Base-by-base conservation (phyloP, 2,888 invertebrate genomes). In the Chloroclysta siterata region DNA sequence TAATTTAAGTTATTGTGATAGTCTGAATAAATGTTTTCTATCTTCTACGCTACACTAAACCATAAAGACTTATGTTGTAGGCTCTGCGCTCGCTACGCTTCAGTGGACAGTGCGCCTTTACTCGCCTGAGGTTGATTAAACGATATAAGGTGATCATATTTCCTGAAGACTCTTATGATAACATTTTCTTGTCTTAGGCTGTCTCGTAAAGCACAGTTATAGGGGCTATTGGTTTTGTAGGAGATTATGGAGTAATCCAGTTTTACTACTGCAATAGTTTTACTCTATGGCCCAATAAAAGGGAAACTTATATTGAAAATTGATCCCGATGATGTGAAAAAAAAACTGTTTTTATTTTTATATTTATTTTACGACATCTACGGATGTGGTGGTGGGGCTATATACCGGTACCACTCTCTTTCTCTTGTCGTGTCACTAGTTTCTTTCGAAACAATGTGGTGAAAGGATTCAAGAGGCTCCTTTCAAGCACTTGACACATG, bases 111-210 rank as follows among this genome's bases (percentile, higher is more conserved):
- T 28, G 36, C 22, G n/a, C 39, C 39, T 50, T 81, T 80, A 80
- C 82, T 78, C 76, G 79, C 76, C 82, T 65, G 76, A 65, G 79
- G 82, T 85, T 87, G 84, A 86, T 87, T 84, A 86, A 87, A 79
- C 78, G 81, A 78, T 84, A 83, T 82, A 76, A 82, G 81, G 80
- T 80, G 81, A 84, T 87, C 84, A 84, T 84, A 84, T 86, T 83
- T 81, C 73, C 75, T 69, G 67, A 72, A 69, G 81, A 77, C 84
- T 80, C 82, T 86, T 83, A 84, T 80, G 83, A 74, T 76, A 74
- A 69, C 76, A 77, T 79, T 77, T 71, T 65, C 53, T 57, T 52
- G 77, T 74, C 74, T 77, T 83, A 82, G 77, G 77, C 80, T 68
- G 76, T 73, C 74, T 70, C 76, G 70, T 81, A 76, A 80, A 81